Conservation (phyloP, 2,797 vertebrate species). For the Prionace glauca region DNA sequence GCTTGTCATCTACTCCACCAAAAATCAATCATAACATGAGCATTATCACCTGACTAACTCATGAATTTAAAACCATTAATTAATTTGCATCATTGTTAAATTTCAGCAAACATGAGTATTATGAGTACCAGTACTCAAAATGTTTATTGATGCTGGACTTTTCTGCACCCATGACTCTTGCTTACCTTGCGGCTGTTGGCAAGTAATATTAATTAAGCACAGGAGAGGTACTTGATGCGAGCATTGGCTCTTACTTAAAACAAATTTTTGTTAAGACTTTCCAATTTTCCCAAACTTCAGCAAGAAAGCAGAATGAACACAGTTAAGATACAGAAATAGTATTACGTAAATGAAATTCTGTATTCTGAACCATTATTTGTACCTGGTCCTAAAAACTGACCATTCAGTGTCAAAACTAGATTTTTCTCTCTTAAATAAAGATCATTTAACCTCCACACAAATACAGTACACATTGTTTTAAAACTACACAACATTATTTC, state of each 20-base stretch:
- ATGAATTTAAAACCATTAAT: background rate
- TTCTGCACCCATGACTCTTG: background rate
- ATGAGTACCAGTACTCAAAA: background rate
- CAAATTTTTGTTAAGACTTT: background rate
- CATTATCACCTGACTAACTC: background rate
- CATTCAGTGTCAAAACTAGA: conserved; percentile 33
- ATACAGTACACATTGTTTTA: conserved; percentile 33
- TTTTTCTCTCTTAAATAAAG: conserved; percentile 19
- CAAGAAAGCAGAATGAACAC: background rate
- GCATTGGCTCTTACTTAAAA: background rate
- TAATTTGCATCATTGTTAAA: background rate
- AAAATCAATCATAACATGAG: background rate
- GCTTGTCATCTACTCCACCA: background rate
- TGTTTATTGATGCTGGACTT: background rate
- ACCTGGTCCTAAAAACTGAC: background rate
- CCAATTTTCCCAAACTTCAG: conserved; percentile 16
- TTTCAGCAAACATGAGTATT: background rate
- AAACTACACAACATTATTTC: conserved; percentile 31
- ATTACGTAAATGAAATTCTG: conserved; percentile 1
- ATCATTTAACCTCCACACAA: conserved; percentile 23
- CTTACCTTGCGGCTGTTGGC: background rate
- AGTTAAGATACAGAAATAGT: background rate
- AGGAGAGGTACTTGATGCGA: conserved; percentile 18
- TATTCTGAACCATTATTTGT: background rate
- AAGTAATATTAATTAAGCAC: background rate